A percentile compares a stretch with the other conserved stretches of the same genome.
Conservation (phyloP, 1,140 invertebrate species). For the Aphis gossypii region DNA sequence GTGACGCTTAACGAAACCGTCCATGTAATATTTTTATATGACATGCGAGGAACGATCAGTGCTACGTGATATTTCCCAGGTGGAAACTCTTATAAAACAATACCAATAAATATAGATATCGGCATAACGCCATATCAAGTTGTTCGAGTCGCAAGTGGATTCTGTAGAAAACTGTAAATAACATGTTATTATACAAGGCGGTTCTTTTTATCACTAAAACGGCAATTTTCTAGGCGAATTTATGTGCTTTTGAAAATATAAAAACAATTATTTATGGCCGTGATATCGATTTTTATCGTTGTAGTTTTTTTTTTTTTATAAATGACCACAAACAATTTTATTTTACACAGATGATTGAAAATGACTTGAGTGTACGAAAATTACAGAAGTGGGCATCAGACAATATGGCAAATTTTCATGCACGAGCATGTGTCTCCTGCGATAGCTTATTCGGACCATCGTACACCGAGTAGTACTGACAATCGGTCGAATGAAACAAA, state of each 20-base stretch:
- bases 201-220: not conserved
- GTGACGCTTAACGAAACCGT: not conserved
- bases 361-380: no score
- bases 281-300: no score
- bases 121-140: not conserved
- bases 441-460: no score
- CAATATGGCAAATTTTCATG: no score
- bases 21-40: not conserved
- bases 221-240: not conserved
- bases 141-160: not conserved
- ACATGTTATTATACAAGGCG: not conserved
- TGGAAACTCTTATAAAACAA: slow-evolving; percentile 3
- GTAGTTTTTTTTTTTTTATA: no score
- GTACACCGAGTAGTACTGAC: not conserved
- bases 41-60: not conserved
- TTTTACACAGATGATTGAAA: no score
- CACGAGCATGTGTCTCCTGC: no score
- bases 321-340: no score
- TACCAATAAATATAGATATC: not conserved
- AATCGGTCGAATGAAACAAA: not conserved
- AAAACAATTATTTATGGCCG: not conserved
- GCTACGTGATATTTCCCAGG: not conserved
- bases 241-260: not conserved
- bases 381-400: no score
- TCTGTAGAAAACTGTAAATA: not conserved